Percentiles rank a stretch among this genome's conserved stretches.
phyloP scores from a whole-genome alignment of 2,797 vertebrate species.

The Darevskia nairensis region DNA sequence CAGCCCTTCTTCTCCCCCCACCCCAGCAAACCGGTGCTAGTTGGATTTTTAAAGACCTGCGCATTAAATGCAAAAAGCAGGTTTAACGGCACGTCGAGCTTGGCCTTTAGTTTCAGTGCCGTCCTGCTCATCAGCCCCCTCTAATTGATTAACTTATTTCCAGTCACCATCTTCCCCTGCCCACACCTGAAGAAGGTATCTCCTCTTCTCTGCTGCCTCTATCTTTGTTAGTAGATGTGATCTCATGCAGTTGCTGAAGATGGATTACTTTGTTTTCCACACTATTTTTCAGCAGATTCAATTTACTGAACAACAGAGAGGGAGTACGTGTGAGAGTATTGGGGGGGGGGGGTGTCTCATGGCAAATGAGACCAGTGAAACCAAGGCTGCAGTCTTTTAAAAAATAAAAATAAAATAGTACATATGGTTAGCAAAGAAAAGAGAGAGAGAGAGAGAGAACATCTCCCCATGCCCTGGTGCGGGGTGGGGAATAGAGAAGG shows the following conservation, averaged over 20 bases:
- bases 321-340: not conserved
- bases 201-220: conserved; percentile 10
- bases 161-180: not conserved
- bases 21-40: no score
- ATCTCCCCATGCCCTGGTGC: not conserved
- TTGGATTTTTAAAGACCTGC: not conserved
- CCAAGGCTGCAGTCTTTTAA: not conserved
- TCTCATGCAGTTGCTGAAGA: conserved; percentile 34
- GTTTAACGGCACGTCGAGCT: not conserved
- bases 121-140: not conserved
- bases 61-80: not conserved
- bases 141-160: conserved; percentile 17
- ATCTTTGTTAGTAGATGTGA: not conserved
- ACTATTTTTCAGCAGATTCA: conserved; percentile 39
- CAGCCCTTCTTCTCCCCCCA: no score
- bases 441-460: not conserved
- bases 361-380: conserved; percentile 29
- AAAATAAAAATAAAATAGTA: conserved; percentile 3
- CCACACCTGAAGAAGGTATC: not conserved
- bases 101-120: not conserved
- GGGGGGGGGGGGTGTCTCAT: not conserved
- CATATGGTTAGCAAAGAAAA: not conserved
- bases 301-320: conserved; percentile 25
- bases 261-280: conserved; percentile 46
- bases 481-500: conserved; percentile 12